Percentiles rank a stretch among this genome's conserved stretches.
Conservation (phyloP, 2,797 vertebrate species). For the Lepidocolaptes lacrymiger region DNA sequence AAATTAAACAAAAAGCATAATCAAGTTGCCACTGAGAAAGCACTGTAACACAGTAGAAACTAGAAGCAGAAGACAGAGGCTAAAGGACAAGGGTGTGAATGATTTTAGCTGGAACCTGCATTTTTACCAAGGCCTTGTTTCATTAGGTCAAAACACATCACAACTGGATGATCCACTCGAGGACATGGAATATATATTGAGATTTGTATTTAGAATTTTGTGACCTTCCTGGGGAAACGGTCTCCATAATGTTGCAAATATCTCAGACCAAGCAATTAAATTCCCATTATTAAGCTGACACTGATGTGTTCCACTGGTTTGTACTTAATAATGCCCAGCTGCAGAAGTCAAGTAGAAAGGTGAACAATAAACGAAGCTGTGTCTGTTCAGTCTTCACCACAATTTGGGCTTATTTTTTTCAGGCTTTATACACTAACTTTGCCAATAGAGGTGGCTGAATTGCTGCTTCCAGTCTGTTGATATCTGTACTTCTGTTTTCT, state of each 20-base stretch:
- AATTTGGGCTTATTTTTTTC: background rate
- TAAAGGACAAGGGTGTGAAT: background rate
- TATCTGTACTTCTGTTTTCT: background rate
- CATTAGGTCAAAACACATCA: background rate
- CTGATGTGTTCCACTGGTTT: background rate
- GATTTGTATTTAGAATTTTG: background rate
- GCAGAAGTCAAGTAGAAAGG: background rate
- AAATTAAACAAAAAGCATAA: background rate
- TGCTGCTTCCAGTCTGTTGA: background rate
- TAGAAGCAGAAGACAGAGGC: background rate
- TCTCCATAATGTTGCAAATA: background rate
- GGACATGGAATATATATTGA: background rate
- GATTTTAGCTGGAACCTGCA: background rate
- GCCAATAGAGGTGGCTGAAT: background rate
- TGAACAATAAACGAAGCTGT: background rate
- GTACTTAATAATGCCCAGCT: background rate
- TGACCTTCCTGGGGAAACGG: background rate
- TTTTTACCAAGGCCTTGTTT: background rate
- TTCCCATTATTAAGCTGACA: background rate
- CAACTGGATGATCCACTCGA: background rate
- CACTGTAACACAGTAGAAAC: background rate
- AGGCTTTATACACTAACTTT: background rate
- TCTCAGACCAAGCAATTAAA: background rate
- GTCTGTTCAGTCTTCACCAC: background rate
- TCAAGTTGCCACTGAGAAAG: background rate